A percentile compares a stretch with the other conserved stretches of the same genome.
Evolutionary conservation across 2,888 invertebrate species (phyloP).

Genomic region (Lypha dubia): DNA sequence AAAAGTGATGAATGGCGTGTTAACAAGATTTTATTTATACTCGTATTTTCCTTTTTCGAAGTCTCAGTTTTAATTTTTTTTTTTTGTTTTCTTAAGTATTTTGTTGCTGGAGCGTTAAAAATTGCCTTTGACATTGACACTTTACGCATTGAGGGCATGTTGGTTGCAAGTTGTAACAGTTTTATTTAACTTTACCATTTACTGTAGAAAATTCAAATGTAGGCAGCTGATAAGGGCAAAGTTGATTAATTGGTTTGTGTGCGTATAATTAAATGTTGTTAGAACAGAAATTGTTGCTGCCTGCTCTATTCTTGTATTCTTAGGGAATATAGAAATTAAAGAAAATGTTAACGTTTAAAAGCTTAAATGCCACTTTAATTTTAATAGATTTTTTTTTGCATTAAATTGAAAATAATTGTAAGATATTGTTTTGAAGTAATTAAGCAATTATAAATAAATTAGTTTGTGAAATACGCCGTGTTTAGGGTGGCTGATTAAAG

Average conservation of each 20-base stretch:
- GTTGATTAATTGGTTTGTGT: conserved; percentile 82
- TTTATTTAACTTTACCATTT: conserved; percentile 43
- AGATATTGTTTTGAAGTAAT: conserved; percentile 56
- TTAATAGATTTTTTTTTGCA: conserved; percentile 27
- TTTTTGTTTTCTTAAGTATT: conserved; percentile 72
- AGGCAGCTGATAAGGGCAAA: conserved; percentile 69
- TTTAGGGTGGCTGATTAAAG: background rate
- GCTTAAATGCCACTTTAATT: conserved; percentile 58
- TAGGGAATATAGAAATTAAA: conserved; percentile 18
- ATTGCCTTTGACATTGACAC: conserved; percentile 81
- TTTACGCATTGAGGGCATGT: conserved; percentile 72
- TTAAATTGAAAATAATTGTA: conserved; percentile 41
- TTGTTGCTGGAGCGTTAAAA: conserved; percentile 78
- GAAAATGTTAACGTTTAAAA: conserved; percentile 36
- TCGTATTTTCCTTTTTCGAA: conserved; percentile 44
- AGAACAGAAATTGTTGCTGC: conserved; percentile 44
- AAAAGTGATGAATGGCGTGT: conserved; percentile 83
- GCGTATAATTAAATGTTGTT: conserved; percentile 80
- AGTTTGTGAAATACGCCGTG: background rate
- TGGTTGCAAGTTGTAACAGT: conserved; percentile 27
- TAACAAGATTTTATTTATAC: conserved; percentile 83
- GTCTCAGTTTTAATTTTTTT: conserved; percentile 16
- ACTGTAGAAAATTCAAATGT: background rate
- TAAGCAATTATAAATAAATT: conserved; percentile 65
- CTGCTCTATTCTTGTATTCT: background rate